A percentile compares a stretch with the other conserved stretches of the same genome.
Evolutionary conservation across 2,113 vertebrate species (phyloP).

Genomic region (Phoxinus phoxinus): DNA sequence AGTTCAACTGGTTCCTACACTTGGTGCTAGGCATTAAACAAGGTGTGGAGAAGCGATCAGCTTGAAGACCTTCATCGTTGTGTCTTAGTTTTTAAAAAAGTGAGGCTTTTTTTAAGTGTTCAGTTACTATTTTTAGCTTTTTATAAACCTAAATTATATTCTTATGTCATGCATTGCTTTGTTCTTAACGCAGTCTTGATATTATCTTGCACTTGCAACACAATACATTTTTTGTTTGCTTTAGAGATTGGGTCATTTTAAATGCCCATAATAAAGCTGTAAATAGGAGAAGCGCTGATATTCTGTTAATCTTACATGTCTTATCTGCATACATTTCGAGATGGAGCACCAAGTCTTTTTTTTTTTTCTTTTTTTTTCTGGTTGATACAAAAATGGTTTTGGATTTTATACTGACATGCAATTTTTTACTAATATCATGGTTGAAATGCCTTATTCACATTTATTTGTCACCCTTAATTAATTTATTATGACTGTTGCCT

Average conservation of each 20-base stretch:
- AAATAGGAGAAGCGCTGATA: neutral
- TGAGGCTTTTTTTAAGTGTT: neutral
- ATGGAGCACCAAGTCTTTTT: neutral
- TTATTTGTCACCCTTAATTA: neutral
- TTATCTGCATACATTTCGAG: neutral
- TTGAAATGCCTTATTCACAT: neutral
- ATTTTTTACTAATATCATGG: neutral
- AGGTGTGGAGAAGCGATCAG: constrained; percentile 94
- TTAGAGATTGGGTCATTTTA: neutral
- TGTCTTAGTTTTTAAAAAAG: neutral
- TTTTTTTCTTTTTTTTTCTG: neutral
- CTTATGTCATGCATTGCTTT: neutral
- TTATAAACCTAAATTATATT: neutral
- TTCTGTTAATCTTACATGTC: neutral
- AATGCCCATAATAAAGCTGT: neutral
- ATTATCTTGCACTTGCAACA: neutral
- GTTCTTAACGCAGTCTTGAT: neutral
- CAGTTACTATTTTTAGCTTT: neutral
- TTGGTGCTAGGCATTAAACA: constrained; percentile 97
- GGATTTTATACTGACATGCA: neutral
- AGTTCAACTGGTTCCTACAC: constrained; percentile 98
- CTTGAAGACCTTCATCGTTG: constrained; percentile 67
- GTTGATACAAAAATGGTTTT: no score
- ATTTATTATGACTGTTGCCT: neutral
- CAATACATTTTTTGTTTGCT: neutral